A percentile compares a stretch with the other conserved stretches of the same genome.
These are phyloP conservation scores for Drosophila paranaensis DNA, from an alignment of 2,888 invertebrate genomes.

Conservation along the genomic window DNA sequence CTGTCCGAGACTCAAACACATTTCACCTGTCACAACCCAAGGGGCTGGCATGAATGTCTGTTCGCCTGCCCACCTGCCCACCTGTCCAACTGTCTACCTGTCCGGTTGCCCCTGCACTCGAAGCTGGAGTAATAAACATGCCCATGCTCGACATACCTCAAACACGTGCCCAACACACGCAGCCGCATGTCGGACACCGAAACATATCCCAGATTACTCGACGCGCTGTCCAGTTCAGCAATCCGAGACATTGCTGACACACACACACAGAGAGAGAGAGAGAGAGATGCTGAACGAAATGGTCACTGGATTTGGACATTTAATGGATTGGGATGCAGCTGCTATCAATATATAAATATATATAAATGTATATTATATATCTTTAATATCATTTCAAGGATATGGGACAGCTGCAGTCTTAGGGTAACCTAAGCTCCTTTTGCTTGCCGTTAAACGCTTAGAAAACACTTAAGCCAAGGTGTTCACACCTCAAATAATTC, in stretches of 20 bases:
- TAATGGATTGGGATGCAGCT: constrained; percentile 22
- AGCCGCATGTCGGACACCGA: constrained; percentile 33
- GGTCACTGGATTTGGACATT: constrained; percentile 18
- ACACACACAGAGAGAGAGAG: neutral
- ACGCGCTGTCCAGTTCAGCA: constrained; percentile 15
- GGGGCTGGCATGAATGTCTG: neutral
- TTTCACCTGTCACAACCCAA: constrained; percentile 27
- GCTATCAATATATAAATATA: neutral
- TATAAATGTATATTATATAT: neutral
- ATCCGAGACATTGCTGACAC: constrained; percentile 9
- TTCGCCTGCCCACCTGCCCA: neutral
- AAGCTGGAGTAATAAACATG: constrained; percentile 59
- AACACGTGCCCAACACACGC: constrained; percentile 55
- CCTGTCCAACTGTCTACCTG: neutral
- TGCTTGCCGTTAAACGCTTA: neutral
- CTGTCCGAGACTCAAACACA: constrained; percentile 17
- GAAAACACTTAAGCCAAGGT: neutral
- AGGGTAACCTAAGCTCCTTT: too few relatives aligned
- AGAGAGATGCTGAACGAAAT: neutral
- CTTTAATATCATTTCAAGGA: neutral
- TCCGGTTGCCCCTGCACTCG: constrained; percentile 25
- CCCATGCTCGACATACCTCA: constrained; percentile 59
- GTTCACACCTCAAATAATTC: neutral
- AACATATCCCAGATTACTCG: constrained; percentile 15
- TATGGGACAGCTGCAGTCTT: too few relatives aligned